Evolutionary conservation across 2,888 invertebrate genomes (phyloP), one percentile per base, ranked within the genome.

Genomic region (Argyra leucocephala): DNA sequence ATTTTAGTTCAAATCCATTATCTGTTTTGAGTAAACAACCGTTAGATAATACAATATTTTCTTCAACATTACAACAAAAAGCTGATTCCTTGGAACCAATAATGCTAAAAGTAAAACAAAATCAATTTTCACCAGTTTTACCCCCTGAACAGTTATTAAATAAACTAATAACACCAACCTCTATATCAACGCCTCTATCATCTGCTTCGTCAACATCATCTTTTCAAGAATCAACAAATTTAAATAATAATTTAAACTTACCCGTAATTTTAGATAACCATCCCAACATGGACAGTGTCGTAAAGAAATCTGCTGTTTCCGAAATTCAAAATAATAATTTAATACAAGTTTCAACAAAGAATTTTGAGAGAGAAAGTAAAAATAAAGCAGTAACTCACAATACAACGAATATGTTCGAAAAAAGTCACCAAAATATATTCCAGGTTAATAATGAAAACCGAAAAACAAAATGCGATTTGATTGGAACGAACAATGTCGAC

Each of bases 91-190:
- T 48, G 18, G 48, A 48, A n/a, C 48, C 48, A 48, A 48, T 48
- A 18, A 48, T 48, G 48, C 15, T 48, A 5, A 48, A 48, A 48
- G 48, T 48, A 15, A 48, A 48, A 18, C 81, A 80, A 68, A 75
- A 77, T 63, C 26, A 24, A 22, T 76, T 79, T 36, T 76, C 78
- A 2, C 73, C 73, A 64, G 74, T 81, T 18, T 80, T 83, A 57
- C 73, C 77, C 48, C 81, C 72, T 18, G 48, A 48, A 12, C 48
- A 48, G 18, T n/a, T 48, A n/a, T n/a, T 48, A 48, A 48, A 48
- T 18, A 48, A 48, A 69, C 68, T 74, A 3, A 75, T 78, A 36
- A 81, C 80, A 18, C 81, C 80, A 26, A 58, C 69, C 58, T 37
- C 64, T 18, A 65, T 66, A 24, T 61, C 60, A 72, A 66, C 37